Conservation (phyloP, 92 coral and sea anemone genomes). For the Heliopora coerulea region DNA sequence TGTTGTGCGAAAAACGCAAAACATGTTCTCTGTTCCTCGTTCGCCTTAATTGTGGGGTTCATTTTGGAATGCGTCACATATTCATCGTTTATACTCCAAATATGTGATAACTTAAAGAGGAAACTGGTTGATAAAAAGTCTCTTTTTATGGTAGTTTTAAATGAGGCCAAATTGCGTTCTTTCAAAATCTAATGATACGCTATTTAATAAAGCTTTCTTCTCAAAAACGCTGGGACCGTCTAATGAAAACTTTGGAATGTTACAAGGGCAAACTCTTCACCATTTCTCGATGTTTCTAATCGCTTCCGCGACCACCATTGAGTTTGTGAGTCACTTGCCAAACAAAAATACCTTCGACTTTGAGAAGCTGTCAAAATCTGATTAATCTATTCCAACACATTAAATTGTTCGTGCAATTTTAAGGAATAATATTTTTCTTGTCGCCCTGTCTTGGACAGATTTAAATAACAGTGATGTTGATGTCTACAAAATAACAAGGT, state of each 20-base stretch:
- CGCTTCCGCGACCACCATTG: constrained; percentile 8
- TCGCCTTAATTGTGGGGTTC: constrained; percentile 11
- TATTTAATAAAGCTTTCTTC: too few species aligned
- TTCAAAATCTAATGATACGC: not conserved
- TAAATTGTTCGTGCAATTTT: constrained; percentile 2
- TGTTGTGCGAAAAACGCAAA: constrained; percentile 32
- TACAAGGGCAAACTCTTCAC: not conserved
- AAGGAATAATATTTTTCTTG: constrained; percentile 7
- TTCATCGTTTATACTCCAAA: too few species aligned
- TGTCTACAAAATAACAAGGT: too few species aligned
- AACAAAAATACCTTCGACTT: not conserved
- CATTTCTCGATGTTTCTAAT: not conserved
- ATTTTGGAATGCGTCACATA: not conserved
- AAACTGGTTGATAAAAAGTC: too few species aligned
- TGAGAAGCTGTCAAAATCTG: constrained; percentile 30
- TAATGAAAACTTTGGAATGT: too few species aligned
- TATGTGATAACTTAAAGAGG: too few species aligned
- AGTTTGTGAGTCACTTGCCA: constrained; percentile 7
- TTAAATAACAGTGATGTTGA: too few species aligned
- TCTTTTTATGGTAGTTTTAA: constrained; percentile 37
- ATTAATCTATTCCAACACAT: not conserved
- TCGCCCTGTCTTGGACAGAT: not conserved
- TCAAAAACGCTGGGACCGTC: too few species aligned
- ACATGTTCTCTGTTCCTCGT: not conserved
- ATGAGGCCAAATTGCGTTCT: not conserved